These are phyloP conservation scores for Thamnophis sirtalis DNA, from an alignment of 2,113 vertebrate genomes.

Conservation along the genomic window DNA sequence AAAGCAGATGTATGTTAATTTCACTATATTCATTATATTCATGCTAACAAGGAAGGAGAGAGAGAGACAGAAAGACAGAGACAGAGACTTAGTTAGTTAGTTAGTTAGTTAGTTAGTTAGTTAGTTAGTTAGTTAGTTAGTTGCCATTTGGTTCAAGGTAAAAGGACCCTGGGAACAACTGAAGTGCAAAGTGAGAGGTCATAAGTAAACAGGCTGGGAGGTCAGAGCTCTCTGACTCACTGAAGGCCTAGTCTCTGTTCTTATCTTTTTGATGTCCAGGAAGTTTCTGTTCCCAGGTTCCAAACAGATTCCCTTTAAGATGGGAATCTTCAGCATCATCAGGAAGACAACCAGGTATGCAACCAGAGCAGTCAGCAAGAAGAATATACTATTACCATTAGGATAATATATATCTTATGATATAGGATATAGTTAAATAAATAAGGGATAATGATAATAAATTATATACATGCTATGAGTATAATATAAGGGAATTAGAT, in stretches of 20 bases:
- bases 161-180: background rate
- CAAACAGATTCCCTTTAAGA: background rate
- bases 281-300: background rate
- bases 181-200: background rate
- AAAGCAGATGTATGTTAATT: background rate
- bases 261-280: background rate
- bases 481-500: no score
- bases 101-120: no score
- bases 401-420: no score
- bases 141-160: constrained; percentile 9
- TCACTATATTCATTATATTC: background rate
- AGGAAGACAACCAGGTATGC: background rate
- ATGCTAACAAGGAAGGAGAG: background rate
- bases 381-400: background rate
- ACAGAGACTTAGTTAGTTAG: no score
- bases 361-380: background rate
- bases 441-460: no score
- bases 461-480: no score
- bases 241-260: background rate
- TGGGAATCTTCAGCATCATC: background rate
- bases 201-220: background rate
- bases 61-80: background rate
- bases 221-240: background rate
- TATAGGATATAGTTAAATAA: no score
- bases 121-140: no score